These are phyloP conservation scores for Dioctria rufipes DNA, from an alignment of 2,888 invertebrate genomes.

Conservation along the genomic window DNA sequence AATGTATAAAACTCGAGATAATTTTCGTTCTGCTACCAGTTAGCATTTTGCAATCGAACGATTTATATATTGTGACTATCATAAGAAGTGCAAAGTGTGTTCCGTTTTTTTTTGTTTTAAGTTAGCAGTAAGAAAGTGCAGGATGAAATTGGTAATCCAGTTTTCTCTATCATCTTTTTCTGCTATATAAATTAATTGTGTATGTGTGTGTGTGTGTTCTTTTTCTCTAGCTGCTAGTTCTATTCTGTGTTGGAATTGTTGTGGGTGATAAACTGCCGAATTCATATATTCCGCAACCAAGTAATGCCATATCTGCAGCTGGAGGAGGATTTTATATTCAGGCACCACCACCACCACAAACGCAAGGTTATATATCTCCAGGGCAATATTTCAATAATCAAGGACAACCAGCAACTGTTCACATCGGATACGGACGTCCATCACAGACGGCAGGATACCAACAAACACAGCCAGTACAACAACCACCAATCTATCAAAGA, in stretches of 20 bases:
- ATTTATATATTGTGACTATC: background rate
- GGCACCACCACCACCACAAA: background rate
- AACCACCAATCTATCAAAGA: constrained; percentile 34
- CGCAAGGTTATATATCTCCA: background rate
- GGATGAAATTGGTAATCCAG: constrained; percentile 24
- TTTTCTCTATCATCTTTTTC: background rate
- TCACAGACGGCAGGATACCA: background rate
- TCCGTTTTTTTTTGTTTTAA: background rate
- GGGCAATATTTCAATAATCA: constrained; percentile 10
- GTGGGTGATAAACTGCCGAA: constrained; percentile 55
- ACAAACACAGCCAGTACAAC: background rate
- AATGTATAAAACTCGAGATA: constrained; percentile 32
- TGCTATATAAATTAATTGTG: background rate
- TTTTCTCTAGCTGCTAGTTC: constrained; percentile 21
- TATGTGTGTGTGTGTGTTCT: constrained; percentile 7
- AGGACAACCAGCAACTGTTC: constrained; percentile 24
- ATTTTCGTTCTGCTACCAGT: constrained; percentile 17
- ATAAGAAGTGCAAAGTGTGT: background rate
- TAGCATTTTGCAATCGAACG: constrained; percentile 25
- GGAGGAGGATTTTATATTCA: constrained; percentile 41
- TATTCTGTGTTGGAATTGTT: constrained; percentile 55
- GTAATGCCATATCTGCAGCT: constrained; percentile 55
- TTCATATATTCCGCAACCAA: constrained; percentile 56
- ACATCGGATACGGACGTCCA: constrained; percentile 35
- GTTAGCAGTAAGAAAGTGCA: background rate